Base-by-base conservation (phyloP, 2,113 vertebrate species). In the Myiozetetes cayanensis region DNA sequence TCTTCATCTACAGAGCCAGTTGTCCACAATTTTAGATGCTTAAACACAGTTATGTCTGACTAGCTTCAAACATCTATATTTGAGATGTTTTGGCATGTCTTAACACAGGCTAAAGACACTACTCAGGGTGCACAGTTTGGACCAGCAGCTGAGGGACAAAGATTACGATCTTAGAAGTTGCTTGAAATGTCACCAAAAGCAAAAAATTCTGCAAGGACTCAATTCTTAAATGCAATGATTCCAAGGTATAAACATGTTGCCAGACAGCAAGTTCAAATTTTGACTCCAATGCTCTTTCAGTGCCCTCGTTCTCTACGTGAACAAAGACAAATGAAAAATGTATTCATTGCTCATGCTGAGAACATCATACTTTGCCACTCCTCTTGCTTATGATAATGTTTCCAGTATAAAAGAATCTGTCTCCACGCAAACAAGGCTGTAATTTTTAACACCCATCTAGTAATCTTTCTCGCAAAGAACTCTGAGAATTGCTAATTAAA, bases 251-350 rank as follows among this genome's bases (percentile, higher is more conserved):
- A 78, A 70, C 20, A 37, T 27, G 76, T 4, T 76, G 37, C 15
- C 72, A 71, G 55, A 58, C 1, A 56, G 4, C 11, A 71, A 46
- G 14, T 12, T 74, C 33, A 75, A 23, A 37, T 59, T 80, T 87
- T 75, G n/a, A 59, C 47, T 72, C 52, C 35, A 84, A 16, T 18
- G 41, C 43, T 90, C 25, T 80, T 89, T 30, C 33, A 74, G 8
- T 4, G 47, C 30, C 86, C 41, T 71, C 4, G 0, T 49, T 76
- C 67, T 77, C 39, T 55, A 24, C n/a, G 41, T 53, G 44, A 91
- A 85, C 67, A 95, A 76, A 83, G 67, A 21, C 37, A 84, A 87
- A 76, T n/a, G 28, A 70, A 90, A 86, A 90, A 71, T 4, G 3
- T 27, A 80, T 66, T 78, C 63, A 68, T 23, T 67, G 14, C 65